Base-by-base conservation (phyloP, 2,797 vertebrate species). In the Gymnocypris eckloni region DNA sequence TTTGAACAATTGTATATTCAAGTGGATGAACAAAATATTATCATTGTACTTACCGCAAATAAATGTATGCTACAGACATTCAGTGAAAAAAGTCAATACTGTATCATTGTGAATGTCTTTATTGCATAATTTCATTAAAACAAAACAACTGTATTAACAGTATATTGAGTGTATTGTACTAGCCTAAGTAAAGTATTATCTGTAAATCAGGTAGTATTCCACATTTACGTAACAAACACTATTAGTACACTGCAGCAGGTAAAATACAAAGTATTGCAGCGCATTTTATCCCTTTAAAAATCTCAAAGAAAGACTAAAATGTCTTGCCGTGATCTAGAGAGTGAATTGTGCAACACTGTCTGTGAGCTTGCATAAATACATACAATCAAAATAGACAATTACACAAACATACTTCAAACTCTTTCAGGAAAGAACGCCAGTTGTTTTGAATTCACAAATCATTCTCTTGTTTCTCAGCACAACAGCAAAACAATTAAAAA, bases 321-420 rank as follows among this genome's bases (percentile, higher is more conserved):
- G 92, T 82, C 59, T 86, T 79, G 37, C 4, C n/a, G 10, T 88
- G 82, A 87, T 85, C 84, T 67, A 81, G 33, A 48, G 28, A 20
- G 18, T 9, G 16, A 45, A 79, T 84, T 84, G 82, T 87, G 88
- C 73, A 79, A 77, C 81, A 86, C 81, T 86, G 71, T 61, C 11
- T 81, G 87, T 89, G 86, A 89, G 89, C 84, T 81, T 77, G 91
- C 90, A 92, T 87, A 91, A n/a, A 91, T 87, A 94, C 87, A 91
- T 90, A 93, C 85, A 90, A 93, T 94, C 92, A 90, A 92, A 95
- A 96, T 95, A 95, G 95, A 96, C 94, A 95, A 93, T 92, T 92
- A 93, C 86, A 92, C 83, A 87, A 90, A 79, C 78, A 50, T 61
- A 16, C n/a, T 61, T 79, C 25, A 70, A 52, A 77, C 56, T 54